Conservation (phyloP, 2,797 vertebrate species). For the Phrynocephalus guinanensis region DNA sequence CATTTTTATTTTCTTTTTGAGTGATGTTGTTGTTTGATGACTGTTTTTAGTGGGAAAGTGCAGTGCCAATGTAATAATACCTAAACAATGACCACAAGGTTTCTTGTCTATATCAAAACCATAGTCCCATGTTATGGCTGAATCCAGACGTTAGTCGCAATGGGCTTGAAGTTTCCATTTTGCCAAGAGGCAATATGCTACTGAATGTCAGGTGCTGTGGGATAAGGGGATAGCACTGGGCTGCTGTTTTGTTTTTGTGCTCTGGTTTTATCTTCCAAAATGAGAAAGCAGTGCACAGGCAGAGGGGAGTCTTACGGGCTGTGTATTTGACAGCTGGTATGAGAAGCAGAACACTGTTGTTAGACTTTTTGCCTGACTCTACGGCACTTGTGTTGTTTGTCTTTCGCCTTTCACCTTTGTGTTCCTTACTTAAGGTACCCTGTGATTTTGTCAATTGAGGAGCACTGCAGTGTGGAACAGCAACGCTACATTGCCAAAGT, state of each 20-base stretch:
- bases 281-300: too few species aligned
- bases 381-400: not conserved
- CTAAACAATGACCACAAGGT: not conserved
- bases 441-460: conserved; percentile 93
- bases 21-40: too few species aligned
- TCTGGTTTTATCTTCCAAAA: not conserved
- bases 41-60: too few species aligned
- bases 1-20: too few species aligned
- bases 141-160: not conserved
- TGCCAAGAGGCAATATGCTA: not conserved
- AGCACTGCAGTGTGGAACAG: conserved; percentile 92
- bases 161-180: not conserved
- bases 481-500: conserved; percentile 93
- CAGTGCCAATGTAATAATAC: too few species aligned
- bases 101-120: not conserved
- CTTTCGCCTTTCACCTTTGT: not conserved
- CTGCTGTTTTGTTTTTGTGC: too few species aligned
- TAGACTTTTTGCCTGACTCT: not conserved
- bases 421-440: conserved; percentile 85
- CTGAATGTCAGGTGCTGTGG: not conserved
- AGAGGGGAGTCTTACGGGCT: not conserved
- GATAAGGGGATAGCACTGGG: not conserved
- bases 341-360: not conserved
- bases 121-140: not conserved
- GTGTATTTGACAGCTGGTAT: too few species aligned